Conservation (phyloP, 2,888 invertebrate species). For the Synergus japonicus region DNA sequence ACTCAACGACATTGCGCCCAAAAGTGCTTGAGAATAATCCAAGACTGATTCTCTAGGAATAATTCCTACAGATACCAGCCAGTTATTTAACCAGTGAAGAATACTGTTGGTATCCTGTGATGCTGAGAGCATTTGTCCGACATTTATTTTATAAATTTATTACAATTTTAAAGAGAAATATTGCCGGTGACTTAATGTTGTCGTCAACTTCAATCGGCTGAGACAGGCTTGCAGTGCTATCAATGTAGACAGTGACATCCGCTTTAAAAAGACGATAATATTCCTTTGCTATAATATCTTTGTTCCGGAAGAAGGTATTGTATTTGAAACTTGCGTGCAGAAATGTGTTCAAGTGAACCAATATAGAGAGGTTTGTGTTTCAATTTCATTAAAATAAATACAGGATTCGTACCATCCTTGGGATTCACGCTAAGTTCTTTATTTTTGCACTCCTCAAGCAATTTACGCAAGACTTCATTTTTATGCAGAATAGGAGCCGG, state of each 20-base stretch:
- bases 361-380: background rate
- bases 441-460: background rate
- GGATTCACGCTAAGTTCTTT: background rate
- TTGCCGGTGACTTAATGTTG: background rate
- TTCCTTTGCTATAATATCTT: background rate
- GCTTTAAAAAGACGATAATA: background rate
- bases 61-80: no score
- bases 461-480: background rate
- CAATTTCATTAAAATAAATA: background rate
- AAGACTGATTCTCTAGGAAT: no score
- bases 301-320: background rate
- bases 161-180: background rate
- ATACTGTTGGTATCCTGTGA: background rate
- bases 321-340: background rate
- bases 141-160: no score
- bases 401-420: background rate
- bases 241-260: background rate
- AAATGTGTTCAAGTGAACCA: background rate
- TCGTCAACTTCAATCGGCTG: background rate
- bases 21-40: no score
- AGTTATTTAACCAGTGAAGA: no score
- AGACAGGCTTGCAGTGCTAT: background rate
- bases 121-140: constrained; percentile 3
- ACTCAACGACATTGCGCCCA: no score
- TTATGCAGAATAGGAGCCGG: background rate